These are phyloP conservation scores for Neogale vison DNA, from an alignment of 2,113 vertebrate species.

Conservation along the genomic window DNA sequence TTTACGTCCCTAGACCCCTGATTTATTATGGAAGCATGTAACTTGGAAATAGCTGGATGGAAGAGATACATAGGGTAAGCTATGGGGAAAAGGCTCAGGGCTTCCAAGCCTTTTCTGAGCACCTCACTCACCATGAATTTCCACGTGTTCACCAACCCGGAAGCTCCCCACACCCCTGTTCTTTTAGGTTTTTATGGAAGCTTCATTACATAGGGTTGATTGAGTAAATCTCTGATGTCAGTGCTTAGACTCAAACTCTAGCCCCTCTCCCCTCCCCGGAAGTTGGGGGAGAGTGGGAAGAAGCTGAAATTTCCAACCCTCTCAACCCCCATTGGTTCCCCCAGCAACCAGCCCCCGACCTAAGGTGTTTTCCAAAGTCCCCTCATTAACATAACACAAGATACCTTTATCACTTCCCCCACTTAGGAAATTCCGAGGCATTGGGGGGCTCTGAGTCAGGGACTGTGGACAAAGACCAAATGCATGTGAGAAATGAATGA, in stretches of 20 bases:
- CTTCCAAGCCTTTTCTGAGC: neutral
- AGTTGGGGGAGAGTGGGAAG: neutral
- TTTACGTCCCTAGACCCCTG: neutral
- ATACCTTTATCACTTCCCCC: neutral
- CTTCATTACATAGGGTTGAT: neutral
- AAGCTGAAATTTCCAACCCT: neutral
- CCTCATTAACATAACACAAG: neutral
- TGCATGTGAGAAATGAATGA: neutral
- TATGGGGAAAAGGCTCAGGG: neutral
- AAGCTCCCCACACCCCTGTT: neutral
- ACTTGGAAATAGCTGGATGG: neutral
- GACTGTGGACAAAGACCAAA: slow-evolving; percentile 10
- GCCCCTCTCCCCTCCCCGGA: neutral
- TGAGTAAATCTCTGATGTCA: neutral
- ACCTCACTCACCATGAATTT: neutral
- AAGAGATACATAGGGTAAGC: neutral
- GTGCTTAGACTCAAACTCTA: neutral
- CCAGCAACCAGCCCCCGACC: neutral
- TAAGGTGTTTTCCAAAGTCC: neutral
- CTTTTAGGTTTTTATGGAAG: neutral
- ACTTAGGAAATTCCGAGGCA: neutral
- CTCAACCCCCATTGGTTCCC: neutral
- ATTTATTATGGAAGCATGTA: neutral
- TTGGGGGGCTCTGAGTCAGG: neutral
- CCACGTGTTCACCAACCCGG: neutral